phyloP scores from a whole-genome alignment of 2,113 vertebrate species.

The Ciconia stormi region DNA sequence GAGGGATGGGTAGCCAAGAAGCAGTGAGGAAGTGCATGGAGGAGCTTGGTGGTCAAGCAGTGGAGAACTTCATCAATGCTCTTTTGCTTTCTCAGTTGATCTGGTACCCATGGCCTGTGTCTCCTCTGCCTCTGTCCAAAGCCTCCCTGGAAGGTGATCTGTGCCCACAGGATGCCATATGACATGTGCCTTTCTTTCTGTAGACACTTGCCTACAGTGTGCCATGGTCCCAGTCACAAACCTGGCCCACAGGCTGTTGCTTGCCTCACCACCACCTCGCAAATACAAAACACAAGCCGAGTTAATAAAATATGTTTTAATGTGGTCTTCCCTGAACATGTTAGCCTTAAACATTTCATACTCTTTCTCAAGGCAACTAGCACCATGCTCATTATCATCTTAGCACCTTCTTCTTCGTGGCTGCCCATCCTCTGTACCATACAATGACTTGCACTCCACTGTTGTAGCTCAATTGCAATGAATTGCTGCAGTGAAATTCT shows the following conservation, averaged over 20 bases:
- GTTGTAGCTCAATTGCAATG: background rate
- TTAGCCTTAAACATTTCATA: background rate
- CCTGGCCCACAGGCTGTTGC: background rate
- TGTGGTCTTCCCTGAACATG: background rate
- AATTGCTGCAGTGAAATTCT: slow-evolving; percentile 27
- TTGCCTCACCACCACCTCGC: background rate
- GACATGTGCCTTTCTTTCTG: background rate
- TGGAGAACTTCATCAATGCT: background rate
- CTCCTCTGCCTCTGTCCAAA: background rate
- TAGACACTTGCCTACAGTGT: background rate
- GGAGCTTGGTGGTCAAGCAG: background rate
- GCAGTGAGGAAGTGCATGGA: background rate
- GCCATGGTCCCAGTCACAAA: background rate
- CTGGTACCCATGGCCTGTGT: background rate
- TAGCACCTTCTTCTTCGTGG: background rate
- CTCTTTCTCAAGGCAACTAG: background rate
- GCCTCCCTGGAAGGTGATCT: background rate
- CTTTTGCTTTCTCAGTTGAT: background rate
- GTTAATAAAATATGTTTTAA: slow-evolving; percentile 44
- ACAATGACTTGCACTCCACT: background rate
- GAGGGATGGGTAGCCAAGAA: accelerated
- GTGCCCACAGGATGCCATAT: background rate
- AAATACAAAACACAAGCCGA: background rate
- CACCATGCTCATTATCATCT: background rate
- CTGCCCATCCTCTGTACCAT: background rate